These are phyloP conservation scores for Microchirus variegatus DNA, from an alignment of 2,797 vertebrate genomes.

Conservation along the genomic window DNA sequence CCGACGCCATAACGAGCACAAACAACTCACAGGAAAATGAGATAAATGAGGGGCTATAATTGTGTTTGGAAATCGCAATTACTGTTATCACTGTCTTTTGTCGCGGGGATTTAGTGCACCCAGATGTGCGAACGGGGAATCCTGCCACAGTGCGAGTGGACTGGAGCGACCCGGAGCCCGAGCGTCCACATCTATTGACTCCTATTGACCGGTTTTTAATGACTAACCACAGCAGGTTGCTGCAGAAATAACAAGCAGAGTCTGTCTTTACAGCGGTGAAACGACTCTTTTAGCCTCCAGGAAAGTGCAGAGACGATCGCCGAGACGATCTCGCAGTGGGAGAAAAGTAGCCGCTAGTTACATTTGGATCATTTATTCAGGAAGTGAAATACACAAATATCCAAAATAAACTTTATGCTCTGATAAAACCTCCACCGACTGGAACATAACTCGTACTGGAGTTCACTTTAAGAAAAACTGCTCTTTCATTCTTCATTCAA, in stretches of 20 bases:
- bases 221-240: conserved; percentile 33
- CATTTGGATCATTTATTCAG: neutral
- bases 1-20: conserved; percentile 63
- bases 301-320: neutral
- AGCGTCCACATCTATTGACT: conserved; percentile 32
- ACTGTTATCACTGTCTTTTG: conserved; percentile 65
- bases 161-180: conserved; percentile 19
- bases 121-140: conserved; percentile 58
- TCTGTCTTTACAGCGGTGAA: neutral
- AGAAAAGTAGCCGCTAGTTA: neutral
- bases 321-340: neutral
- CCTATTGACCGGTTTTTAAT: conserved; percentile 56
- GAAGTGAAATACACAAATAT: no score
- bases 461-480: no score
- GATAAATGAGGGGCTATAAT: conserved; percentile 68
- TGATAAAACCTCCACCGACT: no score
- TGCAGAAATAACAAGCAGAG: conserved; percentile 22
- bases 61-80: conserved; percentile 70
- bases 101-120: conserved; percentile 55
- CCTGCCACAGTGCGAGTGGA: conserved; percentile 51
- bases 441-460: no score
- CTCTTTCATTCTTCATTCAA: no score
- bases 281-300: conserved; percentile 9
- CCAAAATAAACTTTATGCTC: no score
- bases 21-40: conserved; percentile 65